phyloP scores from a whole-genome alignment of 2,113 vertebrate genomes.

The Oncorhynchus tshawytscha region DNA sequence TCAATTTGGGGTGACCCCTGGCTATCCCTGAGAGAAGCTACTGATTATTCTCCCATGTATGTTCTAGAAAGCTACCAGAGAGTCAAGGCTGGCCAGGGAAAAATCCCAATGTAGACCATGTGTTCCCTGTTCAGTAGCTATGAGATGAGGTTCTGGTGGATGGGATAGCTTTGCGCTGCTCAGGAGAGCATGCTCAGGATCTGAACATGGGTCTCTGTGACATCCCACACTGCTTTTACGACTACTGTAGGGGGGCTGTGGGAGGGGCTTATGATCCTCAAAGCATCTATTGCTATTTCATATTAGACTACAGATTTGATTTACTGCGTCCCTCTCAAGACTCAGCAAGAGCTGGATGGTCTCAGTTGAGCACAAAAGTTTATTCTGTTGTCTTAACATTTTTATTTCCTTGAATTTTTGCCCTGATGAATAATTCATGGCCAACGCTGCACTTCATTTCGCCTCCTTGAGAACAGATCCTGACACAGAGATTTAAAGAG shows the following conservation, averaged over 20 bases:
- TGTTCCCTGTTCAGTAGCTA: constrained; percentile 1
- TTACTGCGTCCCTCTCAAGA: too few relatives aligned
- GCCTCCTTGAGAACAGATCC: constrained; percentile 17
- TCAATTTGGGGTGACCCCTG: constrained; percentile 30
- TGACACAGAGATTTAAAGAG: background rate
- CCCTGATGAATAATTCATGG: constrained; percentile 22
- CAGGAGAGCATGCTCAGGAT: too few relatives aligned
- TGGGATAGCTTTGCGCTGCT: background rate
- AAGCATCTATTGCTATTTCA: background rate
- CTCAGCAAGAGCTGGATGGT: too few relatives aligned
- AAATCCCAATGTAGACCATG: constrained; percentile 3
- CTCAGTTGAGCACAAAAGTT: background rate
- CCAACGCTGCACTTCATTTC: constrained; percentile 4
- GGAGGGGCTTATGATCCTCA: background rate
- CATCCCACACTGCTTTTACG: too few relatives aligned
- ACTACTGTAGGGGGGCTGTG: background rate
- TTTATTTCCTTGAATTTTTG: constrained; percentile 18
- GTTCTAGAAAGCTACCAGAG: constrained; percentile 21
- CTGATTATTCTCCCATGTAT: constrained; percentile 1
- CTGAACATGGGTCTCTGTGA: too few relatives aligned
- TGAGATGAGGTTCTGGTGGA: constrained; percentile 1
- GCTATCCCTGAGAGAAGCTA: constrained; percentile 8
- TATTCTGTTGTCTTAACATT: constrained; percentile 13
- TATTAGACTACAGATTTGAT: background rate
- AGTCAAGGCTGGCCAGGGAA: constrained; percentile 15